phyloP scores from a whole-genome alignment of 2,113 vertebrate genomes.

The Neodon shergylaensis region DNA sequence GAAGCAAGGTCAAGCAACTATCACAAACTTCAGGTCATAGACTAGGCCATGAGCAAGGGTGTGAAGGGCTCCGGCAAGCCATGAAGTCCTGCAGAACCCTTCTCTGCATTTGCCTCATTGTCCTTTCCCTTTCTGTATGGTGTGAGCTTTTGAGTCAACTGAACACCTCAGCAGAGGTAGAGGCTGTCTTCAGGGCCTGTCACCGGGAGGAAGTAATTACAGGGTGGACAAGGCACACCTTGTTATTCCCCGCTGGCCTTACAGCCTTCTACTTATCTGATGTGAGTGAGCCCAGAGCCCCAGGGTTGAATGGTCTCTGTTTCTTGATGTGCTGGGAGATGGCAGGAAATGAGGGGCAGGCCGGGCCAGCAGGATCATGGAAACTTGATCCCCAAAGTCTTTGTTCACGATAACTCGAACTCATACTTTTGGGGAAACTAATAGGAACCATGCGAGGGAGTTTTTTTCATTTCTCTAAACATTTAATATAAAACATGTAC shows the following conservation, averaged over 20 bases:
- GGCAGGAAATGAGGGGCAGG: constrained; percentile 51
- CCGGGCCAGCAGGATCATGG: neutral
- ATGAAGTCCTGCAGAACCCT: neutral
- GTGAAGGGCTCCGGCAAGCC: no score
- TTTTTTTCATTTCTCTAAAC: constrained; percentile 10
- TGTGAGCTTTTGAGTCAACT: neutral
- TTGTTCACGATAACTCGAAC: constrained; percentile 48
- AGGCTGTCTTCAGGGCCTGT: neutral
- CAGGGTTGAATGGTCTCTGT: neutral
- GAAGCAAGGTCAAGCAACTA: no score
- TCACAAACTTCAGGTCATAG: neutral
- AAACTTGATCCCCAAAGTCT: neutral
- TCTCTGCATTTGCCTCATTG: neutral
- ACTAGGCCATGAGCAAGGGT: neutral
- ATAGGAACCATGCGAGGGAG: constrained; percentile 42
- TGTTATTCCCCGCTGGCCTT: neutral
- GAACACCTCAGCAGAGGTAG: neutral
- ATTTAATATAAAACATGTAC: constrained; percentile 51
- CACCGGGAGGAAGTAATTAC: constrained; percentile 43
- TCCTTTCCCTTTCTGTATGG: neutral
- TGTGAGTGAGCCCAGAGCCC: neutral
- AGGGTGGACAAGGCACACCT: neutral
- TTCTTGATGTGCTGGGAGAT: neutral
- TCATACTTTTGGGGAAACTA: constrained; percentile 51
- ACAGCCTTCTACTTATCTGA: neutral